phyloP scores from a whole-genome alignment of 2,888 invertebrate genomes.

The Epinotia brunnichana region DNA sequence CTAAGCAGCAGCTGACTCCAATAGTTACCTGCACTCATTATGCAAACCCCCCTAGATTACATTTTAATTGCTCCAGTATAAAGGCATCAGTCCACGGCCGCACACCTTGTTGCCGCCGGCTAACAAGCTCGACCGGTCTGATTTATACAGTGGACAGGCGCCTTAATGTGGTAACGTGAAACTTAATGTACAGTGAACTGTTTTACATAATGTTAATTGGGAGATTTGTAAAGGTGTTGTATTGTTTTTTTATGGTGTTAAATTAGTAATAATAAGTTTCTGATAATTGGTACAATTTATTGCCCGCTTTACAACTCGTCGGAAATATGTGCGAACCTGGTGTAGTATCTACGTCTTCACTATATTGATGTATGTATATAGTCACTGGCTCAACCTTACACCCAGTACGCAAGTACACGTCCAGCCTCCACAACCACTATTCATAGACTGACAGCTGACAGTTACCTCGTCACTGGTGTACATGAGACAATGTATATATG shows the following conservation, averaged over 20 bases:
- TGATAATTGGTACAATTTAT: too few species aligned
- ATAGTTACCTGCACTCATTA: constrained; percentile 23
- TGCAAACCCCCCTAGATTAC: constrained; percentile 30
- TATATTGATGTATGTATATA: too few species aligned
- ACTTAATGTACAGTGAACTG: constrained; percentile 3
- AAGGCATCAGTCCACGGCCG: constrained; percentile 38
- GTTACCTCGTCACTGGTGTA: too few species aligned
- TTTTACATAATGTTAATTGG: constrained; percentile 20
- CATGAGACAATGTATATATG: too few species aligned
- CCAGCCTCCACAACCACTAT: too few species aligned
- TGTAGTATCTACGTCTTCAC: too few species aligned
- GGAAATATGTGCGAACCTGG: too few species aligned
- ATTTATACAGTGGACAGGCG: constrained; percentile 38
- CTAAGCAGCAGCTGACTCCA: not conserved
- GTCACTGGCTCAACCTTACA: too few species aligned
- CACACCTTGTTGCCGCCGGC: constrained; percentile 35
- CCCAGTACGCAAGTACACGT: too few species aligned
- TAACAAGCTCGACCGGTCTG: constrained; percentile 20
- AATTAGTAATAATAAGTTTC: not conserved
- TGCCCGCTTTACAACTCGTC: too few species aligned
- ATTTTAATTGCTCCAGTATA: constrained; percentile 34
- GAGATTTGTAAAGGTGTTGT: constrained; percentile 18
- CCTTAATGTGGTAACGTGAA: constrained; percentile 31
- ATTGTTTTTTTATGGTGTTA: not conserved
- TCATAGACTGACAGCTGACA: too few species aligned